Evolutionary conservation across 2,113 vertebrate species (phyloP).

Genomic region (Hiodon tergisus): DNA sequence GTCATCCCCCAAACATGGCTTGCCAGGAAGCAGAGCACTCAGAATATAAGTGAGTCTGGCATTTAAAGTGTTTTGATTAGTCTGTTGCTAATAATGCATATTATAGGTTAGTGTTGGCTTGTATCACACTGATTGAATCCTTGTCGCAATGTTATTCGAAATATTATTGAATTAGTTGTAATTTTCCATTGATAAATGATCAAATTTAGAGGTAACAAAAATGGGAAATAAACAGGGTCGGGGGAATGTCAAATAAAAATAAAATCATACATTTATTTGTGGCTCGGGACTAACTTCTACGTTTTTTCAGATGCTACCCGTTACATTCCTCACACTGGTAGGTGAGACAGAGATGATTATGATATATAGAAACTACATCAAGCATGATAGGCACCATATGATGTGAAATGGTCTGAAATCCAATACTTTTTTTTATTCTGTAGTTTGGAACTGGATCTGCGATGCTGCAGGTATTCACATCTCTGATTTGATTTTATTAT

Average conservation of each 20-base stretch:
- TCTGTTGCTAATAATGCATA: neutral
- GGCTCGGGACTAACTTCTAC: neutral
- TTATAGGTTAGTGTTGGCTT: too few species aligned
- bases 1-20: conserved; percentile 63
- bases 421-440: conserved; percentile 19
- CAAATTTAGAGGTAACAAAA: too few species aligned
- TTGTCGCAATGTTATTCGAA: too few species aligned
- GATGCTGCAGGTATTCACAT: conserved; percentile 56
- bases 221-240: neutral
- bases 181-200: neutral
- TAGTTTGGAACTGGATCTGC: conserved; percentile 69
- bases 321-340: conserved; percentile 64
- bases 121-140: too few species aligned
- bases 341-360: conserved; percentile 21
- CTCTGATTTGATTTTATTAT: neutral
- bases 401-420: too few species aligned
- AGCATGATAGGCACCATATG: too few species aligned
- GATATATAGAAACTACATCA: too few species aligned
- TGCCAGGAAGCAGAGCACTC: conserved; percentile 57
- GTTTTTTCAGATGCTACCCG: conserved; percentile 49
- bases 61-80: neutral
- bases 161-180: neutral
- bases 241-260: too few species aligned
- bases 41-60: conserved; percentile 51
- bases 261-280: neutral